phyloP scores from a whole-genome alignment of 2,797 vertebrate genomes.

The Peromyscus eremicus region DNA sequence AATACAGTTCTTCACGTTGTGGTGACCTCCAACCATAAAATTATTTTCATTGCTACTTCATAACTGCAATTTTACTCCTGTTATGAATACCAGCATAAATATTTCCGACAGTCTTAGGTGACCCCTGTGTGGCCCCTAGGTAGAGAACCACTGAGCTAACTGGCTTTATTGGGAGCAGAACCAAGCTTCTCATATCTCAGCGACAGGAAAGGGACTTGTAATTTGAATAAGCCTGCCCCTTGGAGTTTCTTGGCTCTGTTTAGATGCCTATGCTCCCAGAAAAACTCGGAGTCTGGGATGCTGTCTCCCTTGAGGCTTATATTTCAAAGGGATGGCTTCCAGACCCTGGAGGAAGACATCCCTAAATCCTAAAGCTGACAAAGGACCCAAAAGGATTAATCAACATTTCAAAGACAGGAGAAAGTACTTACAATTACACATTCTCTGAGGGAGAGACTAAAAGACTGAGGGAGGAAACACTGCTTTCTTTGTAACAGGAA shows the following conservation, averaged over 20 bases:
- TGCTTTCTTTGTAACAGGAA: neutral
- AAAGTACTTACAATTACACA: constrained; percentile 24
- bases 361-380: neutral
- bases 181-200: neutral
- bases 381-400: neutral
- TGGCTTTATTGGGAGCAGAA: constrained; percentile 2
- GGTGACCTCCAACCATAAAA: neutral
- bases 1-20: neutral
- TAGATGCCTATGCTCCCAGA: neutral
- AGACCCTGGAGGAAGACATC: neutral
- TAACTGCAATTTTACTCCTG: neutral
- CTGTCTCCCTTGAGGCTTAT: neutral
- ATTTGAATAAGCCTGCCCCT: neutral
- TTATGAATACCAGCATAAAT: neutral
- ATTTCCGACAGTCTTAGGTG: neutral
- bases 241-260: neutral
- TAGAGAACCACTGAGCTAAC: neutral
- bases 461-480: neutral
- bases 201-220: neutral
- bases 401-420: constrained; percentile 14
- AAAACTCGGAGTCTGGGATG: neutral
- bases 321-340: neutral
- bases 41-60: neutral
- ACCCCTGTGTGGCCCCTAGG: neutral
- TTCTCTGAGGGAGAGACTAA: constrained; percentile 19